A percentile compares a stretch with the other conserved stretches of the same genome.
These are phyloP conservation scores for Rhyacichthys aspro DNA, from an alignment of 2,797 vertebrate genomes.

Conservation along the genomic window DNA sequence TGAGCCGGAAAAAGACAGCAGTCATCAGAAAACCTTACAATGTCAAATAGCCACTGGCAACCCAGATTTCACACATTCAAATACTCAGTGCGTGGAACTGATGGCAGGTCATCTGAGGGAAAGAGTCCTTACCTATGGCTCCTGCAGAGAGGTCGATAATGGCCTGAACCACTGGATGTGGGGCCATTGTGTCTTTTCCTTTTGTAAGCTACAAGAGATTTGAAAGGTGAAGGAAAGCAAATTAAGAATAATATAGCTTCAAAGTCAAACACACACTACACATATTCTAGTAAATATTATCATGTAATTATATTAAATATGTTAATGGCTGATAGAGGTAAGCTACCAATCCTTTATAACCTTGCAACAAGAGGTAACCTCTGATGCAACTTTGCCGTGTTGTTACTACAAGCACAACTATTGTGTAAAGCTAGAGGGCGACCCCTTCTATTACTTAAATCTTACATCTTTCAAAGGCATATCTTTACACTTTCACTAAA, in stretches of 20 bases:
- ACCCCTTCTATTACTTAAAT: neutral
- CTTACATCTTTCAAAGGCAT: neutral
- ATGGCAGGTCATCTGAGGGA: neutral
- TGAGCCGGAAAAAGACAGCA: slow-evolving; percentile 51
- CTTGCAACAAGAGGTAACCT: neutral
- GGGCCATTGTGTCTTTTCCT: slow-evolving; percentile 79
- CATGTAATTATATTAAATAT: too few species aligned
- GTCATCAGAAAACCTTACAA: slow-evolving; percentile 52
- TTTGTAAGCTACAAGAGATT: slow-evolving; percentile 30
- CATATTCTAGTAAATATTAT: too few species aligned
- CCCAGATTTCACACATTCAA: neutral
- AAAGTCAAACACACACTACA: neutral
- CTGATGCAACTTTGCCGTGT: neutral
- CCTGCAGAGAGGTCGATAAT: slow-evolving; percentile 94
- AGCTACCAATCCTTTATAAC: too few species aligned
- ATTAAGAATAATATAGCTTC: neutral
- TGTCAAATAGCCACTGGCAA: slow-evolving; percentile 10
- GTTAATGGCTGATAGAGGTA: too few species aligned
- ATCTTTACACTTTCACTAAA: too few species aligned
- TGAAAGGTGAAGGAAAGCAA: neutral
- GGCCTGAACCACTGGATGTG: slow-evolving; percentile 90
- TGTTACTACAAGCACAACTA: neutral
- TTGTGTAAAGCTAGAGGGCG: neutral
- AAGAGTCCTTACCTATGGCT: slow-evolving; percentile 86
- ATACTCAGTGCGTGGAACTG: neutral